Conservation (phyloP, 2,113 vertebrate species). For the Cochlearius cochlearius region DNA sequence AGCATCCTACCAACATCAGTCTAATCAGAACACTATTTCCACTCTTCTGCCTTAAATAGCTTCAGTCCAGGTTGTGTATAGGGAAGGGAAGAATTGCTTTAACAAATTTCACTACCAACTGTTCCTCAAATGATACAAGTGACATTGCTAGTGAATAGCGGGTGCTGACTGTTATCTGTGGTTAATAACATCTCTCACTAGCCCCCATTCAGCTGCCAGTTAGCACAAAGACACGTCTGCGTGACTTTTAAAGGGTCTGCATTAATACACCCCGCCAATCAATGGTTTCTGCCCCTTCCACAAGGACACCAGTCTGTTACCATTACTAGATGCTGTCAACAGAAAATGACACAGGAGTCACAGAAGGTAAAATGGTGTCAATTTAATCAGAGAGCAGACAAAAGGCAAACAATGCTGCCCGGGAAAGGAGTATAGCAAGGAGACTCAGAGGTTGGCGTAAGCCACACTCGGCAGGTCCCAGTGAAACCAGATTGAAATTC, state of each 20-base stretch:
- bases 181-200: constrained; percentile 75
- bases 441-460: constrained; percentile 69
- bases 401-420: constrained; percentile 73
- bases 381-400: constrained; percentile 79
- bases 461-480: constrained; percentile 62
- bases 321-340: constrained; percentile 75
- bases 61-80: neutral
- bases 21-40: constrained; percentile 31
- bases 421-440: constrained; percentile 67
- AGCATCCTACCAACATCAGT: neutral
- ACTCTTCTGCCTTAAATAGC: constrained; percentile 64
- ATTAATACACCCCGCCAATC: constrained; percentile 81
- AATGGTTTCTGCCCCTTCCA: constrained; percentile 73
- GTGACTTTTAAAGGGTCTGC: constrained; percentile 73
- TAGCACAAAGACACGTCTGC: constrained; percentile 73
- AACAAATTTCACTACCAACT: constrained; percentile 44
- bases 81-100: constrained; percentile 45
- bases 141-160: constrained; percentile 77
- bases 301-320: constrained; percentile 77
- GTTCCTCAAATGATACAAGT: constrained; percentile 67
- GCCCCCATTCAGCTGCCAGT: constrained; percentile 74
- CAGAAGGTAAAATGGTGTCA: constrained; percentile 79
- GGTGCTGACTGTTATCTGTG: constrained; percentile 74
- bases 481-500: constrained; percentile 71
- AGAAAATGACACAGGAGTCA: constrained; percentile 77